phyloP scores from a whole-genome alignment of 2,888 invertebrate species.

The Caenorhabditis sp. region DNA sequence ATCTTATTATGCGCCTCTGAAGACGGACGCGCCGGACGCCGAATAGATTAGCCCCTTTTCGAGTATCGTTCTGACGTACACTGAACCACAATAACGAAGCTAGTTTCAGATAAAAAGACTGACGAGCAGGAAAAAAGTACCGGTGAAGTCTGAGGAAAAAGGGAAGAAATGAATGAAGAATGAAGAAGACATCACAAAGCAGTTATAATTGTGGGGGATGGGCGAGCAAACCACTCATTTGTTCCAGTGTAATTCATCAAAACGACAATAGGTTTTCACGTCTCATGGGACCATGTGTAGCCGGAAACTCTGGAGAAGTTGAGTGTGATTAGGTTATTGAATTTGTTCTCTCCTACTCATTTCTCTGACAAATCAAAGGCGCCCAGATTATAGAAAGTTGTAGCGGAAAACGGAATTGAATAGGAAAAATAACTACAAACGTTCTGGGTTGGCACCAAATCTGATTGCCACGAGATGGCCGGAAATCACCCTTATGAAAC shows the following conservation, averaged over 20 bases:
- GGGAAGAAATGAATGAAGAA: not conserved
- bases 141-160: not conserved
- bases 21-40: not conserved
- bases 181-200: no score
- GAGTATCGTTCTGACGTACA: slow-evolving; percentile 20
- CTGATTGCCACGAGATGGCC: not conserved
- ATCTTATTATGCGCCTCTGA: slow-evolving; percentile 39
- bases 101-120: slow-evolving; percentile 2
- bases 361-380: no score
- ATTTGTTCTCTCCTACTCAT: no score
- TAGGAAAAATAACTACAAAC: not conserved
- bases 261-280: no score
- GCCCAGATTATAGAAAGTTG: no score
- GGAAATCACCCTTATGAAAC: slow-evolving; percentile 9
- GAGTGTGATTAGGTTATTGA: no score
- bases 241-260: no score
- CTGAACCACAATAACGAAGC: slow-evolving; percentile 19
- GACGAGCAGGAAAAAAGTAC: not conserved
- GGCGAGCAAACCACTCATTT: no score
- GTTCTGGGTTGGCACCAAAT: not conserved
- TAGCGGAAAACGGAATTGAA: not conserved
- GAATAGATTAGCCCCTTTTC: slow-evolving; percentile 27
- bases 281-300: no score
- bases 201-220: no score
- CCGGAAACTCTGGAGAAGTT: no score